These are phyloP conservation scores for Lepidurus apus DNA, from an alignment of 1,140 invertebrate species.

Conservation along the genomic window DNA sequence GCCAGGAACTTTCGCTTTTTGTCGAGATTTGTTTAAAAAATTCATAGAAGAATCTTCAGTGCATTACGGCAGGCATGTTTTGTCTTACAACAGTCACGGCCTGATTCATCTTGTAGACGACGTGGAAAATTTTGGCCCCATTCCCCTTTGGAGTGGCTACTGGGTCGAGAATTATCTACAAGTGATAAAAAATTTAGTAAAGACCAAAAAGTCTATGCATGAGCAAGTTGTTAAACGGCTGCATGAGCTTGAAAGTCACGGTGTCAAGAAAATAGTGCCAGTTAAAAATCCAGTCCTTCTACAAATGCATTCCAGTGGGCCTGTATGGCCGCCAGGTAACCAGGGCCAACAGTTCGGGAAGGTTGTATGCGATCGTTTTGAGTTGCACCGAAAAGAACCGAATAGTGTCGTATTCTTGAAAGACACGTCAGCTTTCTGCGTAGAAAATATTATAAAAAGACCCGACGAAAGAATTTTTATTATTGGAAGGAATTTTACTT, in stretches of 20 bases:
- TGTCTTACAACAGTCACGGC: constrained; percentile 5
- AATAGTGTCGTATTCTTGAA: neutral
- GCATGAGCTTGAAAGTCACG: neutral
- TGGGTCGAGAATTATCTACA: neutral
- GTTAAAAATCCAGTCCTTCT: neutral
- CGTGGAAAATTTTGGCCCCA: neutral
- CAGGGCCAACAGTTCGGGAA: neutral
- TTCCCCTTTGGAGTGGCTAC: neutral
- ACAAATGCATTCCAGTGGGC: neutral
- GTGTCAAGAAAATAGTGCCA: neutral
- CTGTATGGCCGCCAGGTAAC: neutral
- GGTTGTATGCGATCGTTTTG: neutral
- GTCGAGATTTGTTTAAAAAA: neutral
- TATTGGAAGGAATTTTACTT: neutral
- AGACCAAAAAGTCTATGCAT: neutral
- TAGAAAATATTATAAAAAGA: neutral
- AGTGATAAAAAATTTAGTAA: constrained; percentile 8
- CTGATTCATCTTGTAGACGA: neutral
- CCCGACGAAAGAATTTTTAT: neutral
- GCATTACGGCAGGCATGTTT: neutral
- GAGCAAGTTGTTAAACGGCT: neutral
- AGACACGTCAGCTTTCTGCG: neutral
- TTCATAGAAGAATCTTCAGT: neutral
- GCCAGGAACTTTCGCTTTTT: neutral
- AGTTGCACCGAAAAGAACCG: neutral